These are phyloP conservation scores for Erpetoichthys calabaricus DNA, from an alignment of 2,797 vertebrate species.

Conservation along the genomic window DNA sequence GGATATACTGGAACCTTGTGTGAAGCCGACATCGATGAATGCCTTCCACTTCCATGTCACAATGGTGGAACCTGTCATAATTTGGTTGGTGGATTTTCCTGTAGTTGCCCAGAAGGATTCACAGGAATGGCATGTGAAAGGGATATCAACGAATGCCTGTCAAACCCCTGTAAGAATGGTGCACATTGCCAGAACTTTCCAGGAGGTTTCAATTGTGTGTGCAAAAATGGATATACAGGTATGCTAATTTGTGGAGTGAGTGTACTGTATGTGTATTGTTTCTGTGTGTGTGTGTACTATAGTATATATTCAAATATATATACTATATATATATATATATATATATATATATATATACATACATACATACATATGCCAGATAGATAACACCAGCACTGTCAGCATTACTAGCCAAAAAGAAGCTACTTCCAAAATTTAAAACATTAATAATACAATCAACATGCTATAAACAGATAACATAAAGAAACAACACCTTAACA, in stretches of 20 bases:
- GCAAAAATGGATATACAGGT: slow-evolving; percentile 93
- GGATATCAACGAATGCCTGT: slow-evolving; percentile 89
- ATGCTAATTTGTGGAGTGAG: slow-evolving; percentile 18
- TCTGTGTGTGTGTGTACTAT: no score
- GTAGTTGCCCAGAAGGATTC: slow-evolving; percentile 86
- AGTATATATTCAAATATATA: no score
- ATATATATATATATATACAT: no score
- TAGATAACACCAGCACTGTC: no score
- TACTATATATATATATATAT: no score
- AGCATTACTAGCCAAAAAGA: no score
- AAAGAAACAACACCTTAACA: no score
- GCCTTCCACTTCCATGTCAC: slow-evolving; percentile 81
- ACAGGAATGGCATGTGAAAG: slow-evolving; percentile 90
- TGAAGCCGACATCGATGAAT: slow-evolving; percentile 79
- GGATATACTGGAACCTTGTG: slow-evolving; percentile 78
- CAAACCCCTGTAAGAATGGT: slow-evolving; percentile 73
- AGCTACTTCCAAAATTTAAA: no score
- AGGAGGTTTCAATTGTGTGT: slow-evolving; percentile 83
- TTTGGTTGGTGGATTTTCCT: slow-evolving; percentile 86
- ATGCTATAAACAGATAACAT: no score
- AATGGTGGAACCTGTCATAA: slow-evolving; percentile 84
- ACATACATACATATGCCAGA: no score
- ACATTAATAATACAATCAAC: no score
- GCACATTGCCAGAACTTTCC: slow-evolving; percentile 86
- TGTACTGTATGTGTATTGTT: no score